These are phyloP conservation scores for Steromphala cineraria DNA, from an alignment of 2,888 invertebrate species.

Conservation along the genomic window DNA sequence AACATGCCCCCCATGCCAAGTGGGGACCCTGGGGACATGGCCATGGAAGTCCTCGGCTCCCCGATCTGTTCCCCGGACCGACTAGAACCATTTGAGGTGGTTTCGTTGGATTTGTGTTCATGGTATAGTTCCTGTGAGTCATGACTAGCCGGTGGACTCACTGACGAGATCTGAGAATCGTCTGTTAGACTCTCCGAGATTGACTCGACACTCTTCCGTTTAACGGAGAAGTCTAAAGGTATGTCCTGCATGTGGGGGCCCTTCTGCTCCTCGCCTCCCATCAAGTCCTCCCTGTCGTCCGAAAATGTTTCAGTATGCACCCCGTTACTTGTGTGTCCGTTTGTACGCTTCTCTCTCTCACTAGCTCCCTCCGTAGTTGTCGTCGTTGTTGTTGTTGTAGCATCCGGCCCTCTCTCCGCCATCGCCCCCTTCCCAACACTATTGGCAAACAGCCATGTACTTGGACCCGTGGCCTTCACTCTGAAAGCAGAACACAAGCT, in stretches of 20 bases:
- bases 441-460: conserved; percentile 15
- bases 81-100: conserved; percentile 3
- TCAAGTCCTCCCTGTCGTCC: not conserved
- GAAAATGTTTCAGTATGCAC: not conserved
- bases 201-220: conserved; percentile 39
- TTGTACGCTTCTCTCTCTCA: not conserved
- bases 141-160: conserved; percentile 5
- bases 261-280: not conserved
- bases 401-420: conserved; percentile 6
- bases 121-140: not conserved
- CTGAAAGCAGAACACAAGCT: not conserved
- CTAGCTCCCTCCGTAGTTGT: not conserved
- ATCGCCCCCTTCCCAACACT: conserved; percentile 1
- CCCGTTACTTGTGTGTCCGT: conserved; percentile 22
- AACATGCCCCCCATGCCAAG: conserved; percentile 23
- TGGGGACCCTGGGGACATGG: not conserved
- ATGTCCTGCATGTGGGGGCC: conserved; percentile 36
- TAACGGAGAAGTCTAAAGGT: conserved; percentile 62
- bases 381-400: not conserved
- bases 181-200: conserved; percentile 21
- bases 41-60: conserved; percentile 30
- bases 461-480: not conserved
- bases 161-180: conserved; percentile 10
- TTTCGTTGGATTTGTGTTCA: conserved; percentile 26
- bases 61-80: conserved; percentile 35